phyloP scores from a whole-genome alignment of 2,888 invertebrate genomes.

The Sialis lutaria region DNA sequence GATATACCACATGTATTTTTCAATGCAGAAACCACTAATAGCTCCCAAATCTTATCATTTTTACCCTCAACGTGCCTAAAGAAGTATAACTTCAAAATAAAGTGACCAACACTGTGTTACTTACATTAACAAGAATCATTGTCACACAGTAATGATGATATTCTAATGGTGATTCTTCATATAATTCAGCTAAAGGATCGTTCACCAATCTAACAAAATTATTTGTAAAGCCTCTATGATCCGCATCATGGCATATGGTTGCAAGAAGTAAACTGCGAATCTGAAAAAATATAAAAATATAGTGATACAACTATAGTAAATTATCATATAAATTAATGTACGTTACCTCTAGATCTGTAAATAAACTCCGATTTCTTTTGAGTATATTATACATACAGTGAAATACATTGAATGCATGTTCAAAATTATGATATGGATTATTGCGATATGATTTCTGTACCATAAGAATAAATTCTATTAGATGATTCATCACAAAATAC shows the following conservation, averaged over 20 bases:
- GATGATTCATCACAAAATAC: slow-evolving; percentile 21
- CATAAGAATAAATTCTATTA: slow-evolving; percentile 32
- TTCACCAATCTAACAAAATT: slow-evolving; percentile 36
- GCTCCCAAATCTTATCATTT: too few species aligned
- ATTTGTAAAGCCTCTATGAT: slow-evolving; percentile 44
- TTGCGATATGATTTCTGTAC: slow-evolving; percentile 29
- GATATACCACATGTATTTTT: too few species aligned
- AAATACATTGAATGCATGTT: slow-evolving; percentile 42
- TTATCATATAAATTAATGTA: background rate
- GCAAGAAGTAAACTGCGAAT: slow-evolving; percentile 34
- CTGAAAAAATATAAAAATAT: slow-evolving; percentile 18
- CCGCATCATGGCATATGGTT: slow-evolving; percentile 41
- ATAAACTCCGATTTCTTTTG: slow-evolving; percentile 27
- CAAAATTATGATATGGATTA: slow-evolving; percentile 43
- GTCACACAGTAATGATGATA: slow-evolving; percentile 40
- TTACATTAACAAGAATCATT: slow-evolving; percentile 36
- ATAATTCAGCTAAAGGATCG: slow-evolving; percentile 34
- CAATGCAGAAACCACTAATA: too few species aligned
- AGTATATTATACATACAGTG: slow-evolving; percentile 42
- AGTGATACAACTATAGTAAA: background rate
- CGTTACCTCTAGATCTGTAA: slow-evolving; percentile 30
- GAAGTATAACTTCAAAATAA: too few species aligned
- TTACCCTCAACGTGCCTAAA: too few species aligned
- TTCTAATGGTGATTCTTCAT: slow-evolving; percentile 37
- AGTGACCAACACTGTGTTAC: slow-evolving; percentile 1